phyloP scores from a whole-genome alignment of 2,113 vertebrate species.

The Bubo blakistoni region DNA sequence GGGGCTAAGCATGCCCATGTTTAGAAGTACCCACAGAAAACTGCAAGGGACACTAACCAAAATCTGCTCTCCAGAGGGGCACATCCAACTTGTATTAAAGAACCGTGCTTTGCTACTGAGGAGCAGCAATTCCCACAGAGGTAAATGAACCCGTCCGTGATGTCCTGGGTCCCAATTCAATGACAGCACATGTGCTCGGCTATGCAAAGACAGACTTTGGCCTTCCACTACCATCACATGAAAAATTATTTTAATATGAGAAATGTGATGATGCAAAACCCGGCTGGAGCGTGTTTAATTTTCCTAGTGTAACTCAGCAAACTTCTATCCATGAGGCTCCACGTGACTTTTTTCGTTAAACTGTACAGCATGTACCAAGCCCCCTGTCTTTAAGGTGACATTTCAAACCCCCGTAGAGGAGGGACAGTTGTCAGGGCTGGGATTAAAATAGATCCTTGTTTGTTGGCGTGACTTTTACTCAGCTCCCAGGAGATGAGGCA shows the following conservation, averaged over 20 bases:
- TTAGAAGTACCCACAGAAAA: not conserved
- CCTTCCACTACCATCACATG: not conserved
- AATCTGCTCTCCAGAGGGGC: not conserved
- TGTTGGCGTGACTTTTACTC: not conserved
- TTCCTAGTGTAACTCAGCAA: not conserved
- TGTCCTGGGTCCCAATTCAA: not conserved
- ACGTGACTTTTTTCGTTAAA: not conserved
- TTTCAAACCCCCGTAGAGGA: not conserved
- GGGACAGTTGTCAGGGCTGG: slow-evolving; percentile 12
- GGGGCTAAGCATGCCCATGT: not conserved
- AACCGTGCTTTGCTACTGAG: not conserved
- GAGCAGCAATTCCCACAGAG: not conserved
- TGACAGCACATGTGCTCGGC: not conserved
- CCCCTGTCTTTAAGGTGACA: slow-evolving; percentile 28
- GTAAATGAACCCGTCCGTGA: not conserved
- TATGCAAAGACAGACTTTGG: not conserved
- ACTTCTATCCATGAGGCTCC: not conserved
- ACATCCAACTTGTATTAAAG: not conserved
- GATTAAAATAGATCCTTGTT: slow-evolving; percentile 43
- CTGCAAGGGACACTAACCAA: not conserved
- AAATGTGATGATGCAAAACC: not conserved
- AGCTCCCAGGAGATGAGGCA: not conserved
- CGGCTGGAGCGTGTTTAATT: not conserved
- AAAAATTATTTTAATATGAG: not conserved
- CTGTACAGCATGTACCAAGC: slow-evolving; percentile 36